Base-by-base conservation (phyloP, 92 coral and sea anemone species). In the Anthopleura xanthogrammica region DNA sequence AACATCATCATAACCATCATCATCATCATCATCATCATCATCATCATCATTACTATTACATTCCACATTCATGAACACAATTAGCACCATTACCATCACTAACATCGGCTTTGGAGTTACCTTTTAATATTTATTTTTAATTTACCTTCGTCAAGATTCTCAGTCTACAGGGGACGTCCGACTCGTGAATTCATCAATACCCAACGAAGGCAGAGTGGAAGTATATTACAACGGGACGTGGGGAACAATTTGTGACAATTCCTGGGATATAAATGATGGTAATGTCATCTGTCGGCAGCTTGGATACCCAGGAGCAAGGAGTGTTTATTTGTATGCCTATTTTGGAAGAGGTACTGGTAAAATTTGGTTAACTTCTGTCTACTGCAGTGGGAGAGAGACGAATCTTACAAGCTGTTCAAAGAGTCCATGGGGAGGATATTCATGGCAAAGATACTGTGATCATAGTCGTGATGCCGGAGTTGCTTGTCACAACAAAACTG, bases 181-280 rank as follows among this genome's bases (percentile, higher is more conserved):
- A 12, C 80, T 89, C 42, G 80, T 22, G 6, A 86, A 86, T 12
- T 80, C 89, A 29, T 52, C 52, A 16, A 60, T 20, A 70, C n/a
- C 80, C 40, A 72, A 71, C 60, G 90, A 89, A 73, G 92, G 92
- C 5, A 82, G 92, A 10, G 92, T 89, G 0, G 92, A 89, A 56
- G 72, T 89, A 40, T 86, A 60, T 54, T 81, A 78, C 39, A 39
- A 71, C 57, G 81, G 77, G 2, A 9, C 82, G 10, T 90, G 93
- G 93, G 93, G 93, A 6, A 90, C 86, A n/a, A 56, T 90, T 16
- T 90, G 93, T 58, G 88, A 90, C 73, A 88, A 84, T 73, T 8
- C 16, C 20, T 90, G 90, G 90, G 91, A 83, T 65, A 54, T 81
- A 42, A 83, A 82, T 23, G 87, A 90, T 29, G 77, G 84, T 7